Conservation (phyloP, 1,140 invertebrate species). For the Aphelinus atriplicis region DNA sequence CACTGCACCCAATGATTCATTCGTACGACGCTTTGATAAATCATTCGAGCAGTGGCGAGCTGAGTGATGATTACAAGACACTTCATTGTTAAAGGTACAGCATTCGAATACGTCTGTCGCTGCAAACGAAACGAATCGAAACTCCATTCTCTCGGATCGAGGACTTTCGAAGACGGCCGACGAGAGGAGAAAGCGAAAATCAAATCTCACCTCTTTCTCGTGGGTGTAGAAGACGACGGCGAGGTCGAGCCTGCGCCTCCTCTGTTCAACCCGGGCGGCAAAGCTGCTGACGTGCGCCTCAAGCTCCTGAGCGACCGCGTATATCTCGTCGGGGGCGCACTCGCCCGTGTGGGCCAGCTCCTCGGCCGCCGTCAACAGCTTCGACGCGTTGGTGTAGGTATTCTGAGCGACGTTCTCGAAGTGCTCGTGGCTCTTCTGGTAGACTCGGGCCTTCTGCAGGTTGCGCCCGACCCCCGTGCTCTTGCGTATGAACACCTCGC, state of each 20-base stretch:
- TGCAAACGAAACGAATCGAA: too few relatives aligned
- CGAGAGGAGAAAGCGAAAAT: neutral
- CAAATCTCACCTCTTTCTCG: constrained; percentile 83
- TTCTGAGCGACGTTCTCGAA: constrained; percentile 98
- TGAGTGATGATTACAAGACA: too few relatives aligned
- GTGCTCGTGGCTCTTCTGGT: constrained; percentile 98
- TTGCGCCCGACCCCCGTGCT: constrained; percentile 96
- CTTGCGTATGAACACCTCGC: constrained; percentile 97
- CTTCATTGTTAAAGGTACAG: too few relatives aligned
- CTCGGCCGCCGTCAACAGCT: constrained; percentile 93
- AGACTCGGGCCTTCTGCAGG: constrained; percentile 90
- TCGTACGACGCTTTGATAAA: too few relatives aligned
- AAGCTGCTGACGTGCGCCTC: constrained; percentile 93
- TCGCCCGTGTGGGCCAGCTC: constrained; percentile 95
- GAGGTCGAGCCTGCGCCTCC: constrained; percentile 89
- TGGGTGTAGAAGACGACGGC: constrained; percentile 96
- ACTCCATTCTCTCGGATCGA: too few relatives aligned
- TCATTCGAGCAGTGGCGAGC: too few relatives aligned
- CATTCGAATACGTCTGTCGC: too few relatives aligned
- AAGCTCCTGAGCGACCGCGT: constrained; percentile 90
- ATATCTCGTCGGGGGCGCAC: constrained; percentile 95
- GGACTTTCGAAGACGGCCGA: too few relatives aligned
- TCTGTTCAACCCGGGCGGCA: constrained; percentile 91
- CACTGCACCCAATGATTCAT: too few relatives aligned
- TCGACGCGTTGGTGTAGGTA: constrained; percentile 98